These are phyloP conservation scores for Deilephila porcellus DNA, from an alignment of 2,888 invertebrate species.

Conservation along the genomic window DNA sequence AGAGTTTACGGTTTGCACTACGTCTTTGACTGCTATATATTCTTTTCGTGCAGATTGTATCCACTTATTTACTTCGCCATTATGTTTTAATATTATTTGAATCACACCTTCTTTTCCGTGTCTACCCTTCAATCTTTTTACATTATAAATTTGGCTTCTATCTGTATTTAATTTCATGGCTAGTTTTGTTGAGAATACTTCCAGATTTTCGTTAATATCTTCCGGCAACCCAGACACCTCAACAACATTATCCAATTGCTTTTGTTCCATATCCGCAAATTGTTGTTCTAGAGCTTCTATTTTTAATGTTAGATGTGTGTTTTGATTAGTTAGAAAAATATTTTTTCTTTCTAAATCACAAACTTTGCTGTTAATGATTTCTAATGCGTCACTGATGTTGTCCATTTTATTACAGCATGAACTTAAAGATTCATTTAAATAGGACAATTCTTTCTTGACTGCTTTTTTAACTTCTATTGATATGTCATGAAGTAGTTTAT, in stretches of 20 bases:
- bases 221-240: too few relatives aligned
- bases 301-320: neutral
- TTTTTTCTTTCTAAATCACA: neutral
- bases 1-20: neutral
- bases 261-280: neutral
- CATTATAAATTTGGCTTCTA: slow-evolving; percentile 1
- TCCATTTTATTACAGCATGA: neutral
- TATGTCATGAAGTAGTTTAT: neutral
- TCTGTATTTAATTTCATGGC: neutral
- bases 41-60: neutral
- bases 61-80: slow-evolving; percentile 1
- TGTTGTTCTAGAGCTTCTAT: neutral
- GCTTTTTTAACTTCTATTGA: neutral
- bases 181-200: too few relatives aligned
- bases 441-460: neutral
- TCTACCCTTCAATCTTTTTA: slow-evolving; percentile 7
- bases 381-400: neutral
- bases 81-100: neutral
- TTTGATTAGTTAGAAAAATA: slow-evolving; percentile 5
- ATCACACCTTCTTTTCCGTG: neutral
- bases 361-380: neutral
- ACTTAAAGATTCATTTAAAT: neutral
- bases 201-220: too few relatives aligned
- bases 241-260: neutral
- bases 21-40: neutral